phyloP scores from a whole-genome alignment of 2,113 vertebrate genomes.

The Neolamprologus fasciatus region DNA sequence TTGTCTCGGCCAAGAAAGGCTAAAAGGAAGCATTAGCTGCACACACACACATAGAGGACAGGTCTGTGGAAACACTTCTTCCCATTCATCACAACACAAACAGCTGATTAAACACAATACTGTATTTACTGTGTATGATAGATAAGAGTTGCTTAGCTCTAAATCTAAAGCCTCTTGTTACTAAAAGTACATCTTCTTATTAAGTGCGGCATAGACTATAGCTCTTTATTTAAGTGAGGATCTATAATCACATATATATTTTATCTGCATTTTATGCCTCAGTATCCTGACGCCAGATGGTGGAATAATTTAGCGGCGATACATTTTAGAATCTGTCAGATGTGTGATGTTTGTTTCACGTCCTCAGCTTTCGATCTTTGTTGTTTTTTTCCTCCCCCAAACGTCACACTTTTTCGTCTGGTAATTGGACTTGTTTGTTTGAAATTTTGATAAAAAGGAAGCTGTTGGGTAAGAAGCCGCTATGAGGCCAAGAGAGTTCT shows the following conservation, averaged over 20 bases:
- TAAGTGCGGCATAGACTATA: neutral
- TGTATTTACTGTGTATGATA: neutral
- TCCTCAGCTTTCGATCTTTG: neutral
- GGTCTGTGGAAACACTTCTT: neutral
- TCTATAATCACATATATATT: neutral
- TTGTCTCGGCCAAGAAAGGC: neutral
- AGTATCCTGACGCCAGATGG: neutral
- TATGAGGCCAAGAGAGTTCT: slow-evolving; percentile 18
- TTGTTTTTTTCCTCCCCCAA: neutral
- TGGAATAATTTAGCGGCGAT: neutral
- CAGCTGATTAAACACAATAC: neutral
- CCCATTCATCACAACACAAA: neutral
- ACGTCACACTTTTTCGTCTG: neutral
- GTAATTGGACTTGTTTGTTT: neutral
- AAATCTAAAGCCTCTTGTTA: neutral
- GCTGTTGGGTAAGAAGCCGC: neutral
- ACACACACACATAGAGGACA: neutral
- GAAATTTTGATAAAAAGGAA: slow-evolving; percentile 6
- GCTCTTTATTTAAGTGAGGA: neutral
- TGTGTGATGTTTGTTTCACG: neutral
- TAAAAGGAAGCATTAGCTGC: slow-evolving; percentile 7
- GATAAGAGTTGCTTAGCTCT: neutral
- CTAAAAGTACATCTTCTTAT: neutral
- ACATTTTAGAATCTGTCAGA: neutral
- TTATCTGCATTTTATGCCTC: neutral